phyloP scores from a whole-genome alignment of 2,113 vertebrate genomes.

The Cebus imitator region DNA sequence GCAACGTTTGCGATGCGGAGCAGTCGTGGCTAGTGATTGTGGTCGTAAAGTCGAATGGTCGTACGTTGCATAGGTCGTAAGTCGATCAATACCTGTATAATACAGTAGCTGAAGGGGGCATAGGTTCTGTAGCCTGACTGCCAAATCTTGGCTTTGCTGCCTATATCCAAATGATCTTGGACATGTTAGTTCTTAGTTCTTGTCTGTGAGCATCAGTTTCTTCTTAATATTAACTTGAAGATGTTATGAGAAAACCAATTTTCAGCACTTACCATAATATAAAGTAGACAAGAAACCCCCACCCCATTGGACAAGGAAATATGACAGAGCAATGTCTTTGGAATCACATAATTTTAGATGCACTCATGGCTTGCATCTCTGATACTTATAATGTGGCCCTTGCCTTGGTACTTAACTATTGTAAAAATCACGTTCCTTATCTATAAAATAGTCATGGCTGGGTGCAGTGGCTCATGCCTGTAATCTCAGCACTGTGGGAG shows the following conservation, averaged over 20 bases:
- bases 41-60: too few species aligned
- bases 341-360: constrained; percentile 17
- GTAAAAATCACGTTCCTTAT: not conserved
- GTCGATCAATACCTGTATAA: not conserved
- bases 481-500: too few species aligned
- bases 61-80: too few species aligned
- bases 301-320: not conserved
- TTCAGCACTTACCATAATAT: not conserved
- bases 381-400: not conserved
- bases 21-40: too few species aligned
- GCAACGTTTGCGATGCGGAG: too few species aligned
- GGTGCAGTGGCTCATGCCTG: too few species aligned
- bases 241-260: not conserved
- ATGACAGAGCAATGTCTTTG: not conserved
- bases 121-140: not conserved
- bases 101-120: not conserved
- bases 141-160: not conserved
- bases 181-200: not conserved
- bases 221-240: not conserved
- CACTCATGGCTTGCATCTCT: not conserved
- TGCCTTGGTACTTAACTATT: not conserved
- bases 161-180: not conserved
- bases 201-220: not conserved
- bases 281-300: not conserved
- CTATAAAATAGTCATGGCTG: not conserved